phyloP scores from a whole-genome alignment of 2,797 vertebrate species.

The Falco berigora region DNA sequence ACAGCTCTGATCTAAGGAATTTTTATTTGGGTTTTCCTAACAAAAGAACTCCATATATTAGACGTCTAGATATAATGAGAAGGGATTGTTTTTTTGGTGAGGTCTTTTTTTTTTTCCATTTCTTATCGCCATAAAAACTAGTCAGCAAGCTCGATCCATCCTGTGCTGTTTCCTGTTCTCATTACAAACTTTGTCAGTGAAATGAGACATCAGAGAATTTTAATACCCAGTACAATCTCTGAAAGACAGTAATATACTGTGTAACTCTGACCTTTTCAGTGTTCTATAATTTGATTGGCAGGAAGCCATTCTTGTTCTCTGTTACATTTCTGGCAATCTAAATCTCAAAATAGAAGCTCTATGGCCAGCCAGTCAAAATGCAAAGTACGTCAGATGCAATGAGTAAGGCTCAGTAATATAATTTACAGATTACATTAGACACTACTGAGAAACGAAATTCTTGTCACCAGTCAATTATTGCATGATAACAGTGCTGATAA shows the following conservation, averaged over 20 bases:
- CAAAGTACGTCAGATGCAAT: background rate
- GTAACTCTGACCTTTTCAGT: constrained; percentile 12
- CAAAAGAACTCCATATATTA: background rate
- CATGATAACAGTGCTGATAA: background rate
- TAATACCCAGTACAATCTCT: constrained; percentile 8
- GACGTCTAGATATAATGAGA: background rate
- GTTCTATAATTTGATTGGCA: constrained; percentile 48
- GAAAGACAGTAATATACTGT: constrained; percentile 5
- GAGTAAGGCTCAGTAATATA: background rate
- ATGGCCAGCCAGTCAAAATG: background rate
- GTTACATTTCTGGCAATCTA: background rate
- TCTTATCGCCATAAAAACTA: background rate
- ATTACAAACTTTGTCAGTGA: background rate
- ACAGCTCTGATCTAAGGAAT: background rate
- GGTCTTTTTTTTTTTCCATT: background rate
- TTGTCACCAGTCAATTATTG: background rate
- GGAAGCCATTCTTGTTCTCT: constrained; percentile 21
- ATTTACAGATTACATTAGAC: constrained; percentile 2
- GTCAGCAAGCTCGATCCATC: background rate
- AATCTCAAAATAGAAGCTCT: constrained; percentile 3
- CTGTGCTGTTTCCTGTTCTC: background rate
- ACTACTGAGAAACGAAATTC: background rate
- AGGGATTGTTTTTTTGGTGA: background rate
- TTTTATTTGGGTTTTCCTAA: background rate
- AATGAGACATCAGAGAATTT: constrained; percentile 36